Base-by-base conservation (phyloP, 2,888 invertebrate species). In the Masnerella sp. region DNA sequence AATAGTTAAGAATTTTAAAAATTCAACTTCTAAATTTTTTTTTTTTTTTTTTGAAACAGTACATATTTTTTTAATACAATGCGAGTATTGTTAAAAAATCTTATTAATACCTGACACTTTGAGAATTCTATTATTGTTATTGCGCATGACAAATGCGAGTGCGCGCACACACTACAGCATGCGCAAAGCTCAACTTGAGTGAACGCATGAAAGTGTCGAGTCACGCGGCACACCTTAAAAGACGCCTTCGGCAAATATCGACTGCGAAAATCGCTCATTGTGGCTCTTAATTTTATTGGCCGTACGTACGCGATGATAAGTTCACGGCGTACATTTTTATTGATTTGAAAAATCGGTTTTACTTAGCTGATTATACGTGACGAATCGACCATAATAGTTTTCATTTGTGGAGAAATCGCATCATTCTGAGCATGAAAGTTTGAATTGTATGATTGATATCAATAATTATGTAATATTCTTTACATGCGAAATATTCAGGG, bases 161-260 rank as follows among this genome's bases (percentile, higher is more conserved):
- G 12, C 42, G 42, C 40, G 42, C 22, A 45, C 30, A 47, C 51
- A 30, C 5, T 49, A 15, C n/a, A 8, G 22, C 38, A 54, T 14
- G 51, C 30, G 59, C 43, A 54, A 40, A n/a, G 62, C 28, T 49
- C 62, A 36, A 38, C 36, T 18, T 25, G 47, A 54, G 62, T 38
- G 54, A 69, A 58, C 62, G 65, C 61, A 65, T 12, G 59, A 72
- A 65, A 72, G 54, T 65, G 72, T 42, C 65, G 59, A 72, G 72
- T 72, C 71, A 72, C 59, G 59, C 65, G 71, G 65, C 71, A 47
- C 71, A 59, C 71, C 71, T 72, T 61, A 45, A 71, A 51, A 64
- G 56, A 70, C 62, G 70, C 70, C 56, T 69, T 69, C 61, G 25
- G 62, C 69, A 54, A 61, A 69, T 62, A 69, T 69, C 61, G 54